phyloP scores from a whole-genome alignment of 2,113 vertebrate genomes.

The Nesogale talazaci region DNA sequence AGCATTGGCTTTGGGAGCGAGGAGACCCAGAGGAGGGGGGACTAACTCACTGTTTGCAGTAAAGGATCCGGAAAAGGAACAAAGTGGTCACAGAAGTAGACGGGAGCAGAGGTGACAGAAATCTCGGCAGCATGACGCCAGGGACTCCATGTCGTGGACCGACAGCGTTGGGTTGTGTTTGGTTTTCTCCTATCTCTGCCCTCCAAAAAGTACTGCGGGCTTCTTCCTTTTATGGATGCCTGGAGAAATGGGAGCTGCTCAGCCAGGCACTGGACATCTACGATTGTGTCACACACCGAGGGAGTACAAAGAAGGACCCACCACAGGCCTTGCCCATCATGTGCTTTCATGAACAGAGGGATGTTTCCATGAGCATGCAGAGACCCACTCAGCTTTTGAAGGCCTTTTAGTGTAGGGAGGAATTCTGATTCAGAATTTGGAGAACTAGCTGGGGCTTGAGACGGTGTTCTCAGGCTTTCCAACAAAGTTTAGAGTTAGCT shows the following conservation, averaged over 20 bases:
- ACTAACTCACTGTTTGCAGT: constrained; percentile 5
- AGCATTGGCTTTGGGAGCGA: neutral
- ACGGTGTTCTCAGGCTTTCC: neutral
- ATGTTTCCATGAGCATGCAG: neutral
- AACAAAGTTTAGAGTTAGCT: neutral
- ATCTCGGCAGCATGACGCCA: neutral
- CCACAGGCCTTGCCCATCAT: neutral
- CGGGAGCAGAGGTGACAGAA: neutral
- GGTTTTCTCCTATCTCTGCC: neutral
- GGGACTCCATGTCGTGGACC: neutral
- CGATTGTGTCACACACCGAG: neutral
- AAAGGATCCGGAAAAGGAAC: neutral
- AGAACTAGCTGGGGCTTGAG: neutral
- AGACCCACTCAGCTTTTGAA: neutral
- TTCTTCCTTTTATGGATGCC: neutral
- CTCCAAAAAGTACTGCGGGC: neutral
- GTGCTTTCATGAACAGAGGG: no score
- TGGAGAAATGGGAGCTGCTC: neutral
- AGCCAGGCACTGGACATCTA: neutral
- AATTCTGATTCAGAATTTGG: neutral
- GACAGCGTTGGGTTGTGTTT: no score
- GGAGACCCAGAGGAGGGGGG: neutral
- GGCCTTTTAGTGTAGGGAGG: neutral
- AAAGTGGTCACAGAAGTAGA: neutral
- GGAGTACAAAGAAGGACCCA: no score